These are phyloP conservation scores for Dryobotodes eremita DNA, from an alignment of 2,888 invertebrate species.

Conservation along the genomic window DNA sequence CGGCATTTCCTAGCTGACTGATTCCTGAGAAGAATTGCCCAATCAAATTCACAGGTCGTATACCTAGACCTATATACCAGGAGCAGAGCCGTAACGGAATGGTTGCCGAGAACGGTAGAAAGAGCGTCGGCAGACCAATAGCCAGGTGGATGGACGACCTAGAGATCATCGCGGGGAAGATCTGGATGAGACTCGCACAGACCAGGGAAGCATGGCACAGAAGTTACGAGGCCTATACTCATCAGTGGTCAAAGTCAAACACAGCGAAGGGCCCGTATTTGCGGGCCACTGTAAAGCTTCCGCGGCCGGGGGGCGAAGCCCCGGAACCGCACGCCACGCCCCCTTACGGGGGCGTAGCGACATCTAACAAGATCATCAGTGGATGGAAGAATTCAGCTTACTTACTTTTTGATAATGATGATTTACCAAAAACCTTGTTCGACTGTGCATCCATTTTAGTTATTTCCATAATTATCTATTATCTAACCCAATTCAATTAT, in stretches of 20 bases:
- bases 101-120: too few relatives aligned
- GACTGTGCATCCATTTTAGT: background rate
- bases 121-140: background rate
- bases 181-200: background rate
- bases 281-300: too few relatives aligned
- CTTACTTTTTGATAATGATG: background rate
- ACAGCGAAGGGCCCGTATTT: too few relatives aligned
- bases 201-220: background rate
- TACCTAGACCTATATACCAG: too few relatives aligned
- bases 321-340: too few relatives aligned
- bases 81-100: too few relatives aligned
- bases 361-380: too few relatives aligned
- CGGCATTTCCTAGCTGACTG: too few relatives aligned
- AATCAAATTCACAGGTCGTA: background rate
- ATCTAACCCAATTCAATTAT: constrained; percentile 35
- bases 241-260: too few relatives aligned
- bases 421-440: background rate
- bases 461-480: constrained; percentile 19
- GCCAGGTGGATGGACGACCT: background rate
- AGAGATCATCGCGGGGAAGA: background rate
- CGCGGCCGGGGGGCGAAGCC: too few relatives aligned
- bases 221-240: background rate
- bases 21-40: background rate
- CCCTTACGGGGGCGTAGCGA: too few relatives aligned
- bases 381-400: background rate